phyloP scores from a whole-genome alignment of 2,797 vertebrate genomes.

The Brotula barbata region DNA sequence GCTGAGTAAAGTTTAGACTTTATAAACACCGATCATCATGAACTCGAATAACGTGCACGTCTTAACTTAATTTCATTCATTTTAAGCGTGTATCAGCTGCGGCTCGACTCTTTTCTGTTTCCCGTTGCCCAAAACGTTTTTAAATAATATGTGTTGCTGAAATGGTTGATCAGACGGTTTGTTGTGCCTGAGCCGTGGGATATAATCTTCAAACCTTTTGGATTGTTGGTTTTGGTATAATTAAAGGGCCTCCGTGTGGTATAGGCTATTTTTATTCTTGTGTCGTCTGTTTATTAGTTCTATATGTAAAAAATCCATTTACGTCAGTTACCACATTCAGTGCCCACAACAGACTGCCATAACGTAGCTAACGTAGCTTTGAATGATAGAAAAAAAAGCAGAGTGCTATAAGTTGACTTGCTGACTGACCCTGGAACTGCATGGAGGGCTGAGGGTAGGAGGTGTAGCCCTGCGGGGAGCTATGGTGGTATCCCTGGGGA shows the following conservation, averaged over 20 bases:
- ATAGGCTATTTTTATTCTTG: constrained; percentile 15
- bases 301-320: neutral
- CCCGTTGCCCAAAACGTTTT: neutral
- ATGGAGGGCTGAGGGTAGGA: constrained; percentile 86
- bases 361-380: neutral
- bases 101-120: neutral
- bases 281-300: constrained; percentile 14
- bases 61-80: neutral
- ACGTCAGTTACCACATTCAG: neutral
- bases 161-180: constrained; percentile 17
- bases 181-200: constrained; percentile 13
- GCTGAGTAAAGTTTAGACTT: neutral
- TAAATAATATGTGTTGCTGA: neutral
- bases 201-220: constrained; percentile 17
- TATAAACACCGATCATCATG: neutral
- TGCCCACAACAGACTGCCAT: neutral
- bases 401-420: neutral
- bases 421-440: constrained; percentile 92
- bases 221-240: constrained; percentile 25
- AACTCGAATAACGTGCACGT: constrained; percentile 11
- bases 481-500: constrained; percentile 83
- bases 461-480: constrained; percentile 79
- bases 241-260: constrained; percentile 24
- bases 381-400: neutral
- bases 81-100: too few species aligned